phyloP scores from a whole-genome alignment of 2,797 vertebrate species.

The Amblyraja radiata region DNA sequence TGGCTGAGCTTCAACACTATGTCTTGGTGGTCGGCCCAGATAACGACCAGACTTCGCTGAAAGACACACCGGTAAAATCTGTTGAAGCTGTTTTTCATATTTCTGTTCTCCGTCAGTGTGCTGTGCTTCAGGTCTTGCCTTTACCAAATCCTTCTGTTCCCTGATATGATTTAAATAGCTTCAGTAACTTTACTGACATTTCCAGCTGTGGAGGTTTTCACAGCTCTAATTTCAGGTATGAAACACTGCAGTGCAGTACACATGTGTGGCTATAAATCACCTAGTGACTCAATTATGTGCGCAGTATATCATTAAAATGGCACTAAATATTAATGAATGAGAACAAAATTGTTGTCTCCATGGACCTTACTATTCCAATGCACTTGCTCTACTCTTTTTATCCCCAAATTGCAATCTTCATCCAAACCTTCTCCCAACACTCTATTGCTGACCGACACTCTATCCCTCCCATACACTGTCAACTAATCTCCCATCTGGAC shows the following conservation, averaged over 20 bases:
- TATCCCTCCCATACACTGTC: no score
- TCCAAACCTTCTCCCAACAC: no score
- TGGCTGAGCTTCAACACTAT: background rate
- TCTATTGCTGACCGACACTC: no score
- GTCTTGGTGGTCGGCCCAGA: slow-evolving; percentile 22
- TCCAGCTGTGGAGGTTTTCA: slow-evolving; percentile 21
- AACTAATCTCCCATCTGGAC: no score
- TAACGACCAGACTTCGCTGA: background rate
- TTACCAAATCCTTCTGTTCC: background rate
- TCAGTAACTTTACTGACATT: slow-evolving; percentile 1
- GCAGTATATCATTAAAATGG: background rate
- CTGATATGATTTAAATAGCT: slow-evolving; percentile 23
- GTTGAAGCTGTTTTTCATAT: background rate
- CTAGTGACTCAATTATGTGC: background rate
- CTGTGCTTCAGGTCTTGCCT: slow-evolving; percentile 12
- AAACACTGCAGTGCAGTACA: background rate
- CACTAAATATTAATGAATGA: background rate
- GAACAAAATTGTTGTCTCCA: no score
- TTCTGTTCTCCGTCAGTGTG: background rate
- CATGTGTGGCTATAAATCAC: background rate
- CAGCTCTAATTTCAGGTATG: background rate
- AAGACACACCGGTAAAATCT: slow-evolving; percentile 23
- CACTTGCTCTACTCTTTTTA: no score
- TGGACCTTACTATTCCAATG: no score
- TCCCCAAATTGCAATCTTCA: no score